Evolutionary conservation across 2,888 invertebrate species (phyloP), one percentile per base, ranked within the genome.

Genomic region (Cremastinae sp.): DNA sequence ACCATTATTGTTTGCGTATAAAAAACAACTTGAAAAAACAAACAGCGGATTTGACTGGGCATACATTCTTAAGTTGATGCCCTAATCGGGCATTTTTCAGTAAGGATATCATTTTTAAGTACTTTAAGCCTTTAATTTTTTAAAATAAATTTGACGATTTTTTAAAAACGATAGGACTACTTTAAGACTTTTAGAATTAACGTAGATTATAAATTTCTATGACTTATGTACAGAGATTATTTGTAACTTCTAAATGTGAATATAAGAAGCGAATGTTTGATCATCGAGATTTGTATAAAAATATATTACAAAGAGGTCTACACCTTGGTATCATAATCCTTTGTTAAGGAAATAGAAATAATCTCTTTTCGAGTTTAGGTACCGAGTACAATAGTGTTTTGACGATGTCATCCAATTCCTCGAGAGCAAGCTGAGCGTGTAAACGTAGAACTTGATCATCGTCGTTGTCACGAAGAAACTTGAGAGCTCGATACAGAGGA

Each of bases 361-460:
- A 92, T 78, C 90, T 91, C 83, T 93, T 94, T 79, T 92, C 91
- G 65, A 93, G 88, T 66, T 91, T 91, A 56, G 92, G 87, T 82
- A 91, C 88, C 0, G 93, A 92, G 80, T 93, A 92, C 28, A 95
- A 85, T 80, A 93, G 92, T 64, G 92, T 90, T 81, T 91, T 92
- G 74, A 94, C 93, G 68, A 94, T 93, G 69, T 92, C 91, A 84
- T 95, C 93, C 10, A 96, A 90, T 90, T 96, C 95, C 87, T 96
- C 94, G 43, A 96, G 88, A 0, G 96, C 95, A 68, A 96, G 88
- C 86, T 95, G 94, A 16, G 94, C 94, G 82, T 97, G 96, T 53
- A 95, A 90, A 84, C 93, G 92, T 54, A 96, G 92, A 1, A 93
- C 91, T 0, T 90, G 84, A 82, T 95, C 95, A 85, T 95, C 95